Evolutionary conservation across 2,888 invertebrate species (phyloP), one percentile per base, ranked within the genome.

Genomic region (Pegoplata infirma): DNA sequence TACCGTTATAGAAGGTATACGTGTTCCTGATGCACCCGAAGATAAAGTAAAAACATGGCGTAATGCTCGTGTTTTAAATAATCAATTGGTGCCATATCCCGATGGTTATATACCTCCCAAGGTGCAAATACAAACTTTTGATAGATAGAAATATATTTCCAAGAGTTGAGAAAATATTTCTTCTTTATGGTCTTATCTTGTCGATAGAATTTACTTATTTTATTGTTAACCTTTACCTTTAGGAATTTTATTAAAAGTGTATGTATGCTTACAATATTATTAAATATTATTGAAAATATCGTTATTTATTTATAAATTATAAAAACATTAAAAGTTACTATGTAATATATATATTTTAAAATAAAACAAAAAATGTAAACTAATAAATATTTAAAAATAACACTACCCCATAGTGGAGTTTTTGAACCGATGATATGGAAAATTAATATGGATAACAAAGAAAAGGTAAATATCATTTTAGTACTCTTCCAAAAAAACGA

Each of bases 41-140:
- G 95, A 96, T 84, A 94, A 93, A 81, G 89, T 86, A 36, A 94
- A 95, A 86, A 94, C 94, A 0, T 97, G 96, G 96, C 91, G 97
- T 67, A 97, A 97, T 88, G 97, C 96, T 0, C 91, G 96, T 80
- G 96, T 97, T 12, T 95, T 97, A 53, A 96, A 97, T 85, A 95
- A 95, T 67, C 93, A 95, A 87, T 89, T 97, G 59, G 91, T 94
- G 53, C 94, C 95, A 16, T 94, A 95, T 83, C 94, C 94, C 56
- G 92, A 93, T 84, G 93, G 92, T 5, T 93, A 93, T 81, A 91
- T 91, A 77, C 93, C 93, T 58, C 92, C 93, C 1, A 92, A 91
- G 80, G 92, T 92, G 17, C 85, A 85, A 80, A 85, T 87, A 79
- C 84, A 84, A 77, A 86, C 85, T 56, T 87, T 87, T 46, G 87